phyloP scores from a whole-genome alignment of 2,888 invertebrate species.

The Junonia oenone region DNA sequence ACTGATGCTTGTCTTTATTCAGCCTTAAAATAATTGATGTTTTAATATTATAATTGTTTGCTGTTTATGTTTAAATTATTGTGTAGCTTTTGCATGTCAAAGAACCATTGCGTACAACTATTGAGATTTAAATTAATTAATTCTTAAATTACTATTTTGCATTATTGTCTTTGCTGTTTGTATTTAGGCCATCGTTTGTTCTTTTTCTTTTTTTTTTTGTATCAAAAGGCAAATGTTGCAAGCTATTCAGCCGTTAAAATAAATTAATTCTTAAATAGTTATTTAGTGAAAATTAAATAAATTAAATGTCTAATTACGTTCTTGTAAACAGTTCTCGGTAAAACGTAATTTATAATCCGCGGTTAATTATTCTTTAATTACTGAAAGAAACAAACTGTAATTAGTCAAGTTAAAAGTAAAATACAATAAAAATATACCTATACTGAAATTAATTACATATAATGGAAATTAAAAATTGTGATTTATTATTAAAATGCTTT shows the following conservation, averaged over 20 bases:
- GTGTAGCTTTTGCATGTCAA: too few relatives aligned
- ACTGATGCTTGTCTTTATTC: too few relatives aligned
- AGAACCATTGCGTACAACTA: not conserved
- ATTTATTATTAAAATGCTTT: too few relatives aligned
- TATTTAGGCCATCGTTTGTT: slow-evolving; percentile 26
- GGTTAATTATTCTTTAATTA: not conserved
- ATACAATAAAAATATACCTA: too few relatives aligned
- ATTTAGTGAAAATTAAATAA: not conserved
- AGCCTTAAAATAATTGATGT: too few relatives aligned
- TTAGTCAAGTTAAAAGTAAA: too few relatives aligned
- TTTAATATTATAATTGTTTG: too few relatives aligned
- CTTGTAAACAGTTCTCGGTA: not conserved
- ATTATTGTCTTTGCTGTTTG: slow-evolving; percentile 34
- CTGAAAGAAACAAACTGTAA: not conserved
- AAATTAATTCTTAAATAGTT: not conserved
- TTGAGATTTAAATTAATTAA: not conserved
- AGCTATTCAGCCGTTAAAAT: not conserved
- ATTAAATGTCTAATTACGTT: not conserved
- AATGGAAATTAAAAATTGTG: too few relatives aligned
- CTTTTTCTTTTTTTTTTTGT: not conserved
- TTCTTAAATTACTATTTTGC: too few relatives aligned
- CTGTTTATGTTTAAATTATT: too few relatives aligned
- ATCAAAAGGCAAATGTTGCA: not conserved
- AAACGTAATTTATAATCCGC: not conserved
- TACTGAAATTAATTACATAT: too few relatives aligned